These are phyloP conservation scores for Drosophila littoralis DNA, from an alignment of 1,140 invertebrate species.

Conservation along the genomic window DNA sequence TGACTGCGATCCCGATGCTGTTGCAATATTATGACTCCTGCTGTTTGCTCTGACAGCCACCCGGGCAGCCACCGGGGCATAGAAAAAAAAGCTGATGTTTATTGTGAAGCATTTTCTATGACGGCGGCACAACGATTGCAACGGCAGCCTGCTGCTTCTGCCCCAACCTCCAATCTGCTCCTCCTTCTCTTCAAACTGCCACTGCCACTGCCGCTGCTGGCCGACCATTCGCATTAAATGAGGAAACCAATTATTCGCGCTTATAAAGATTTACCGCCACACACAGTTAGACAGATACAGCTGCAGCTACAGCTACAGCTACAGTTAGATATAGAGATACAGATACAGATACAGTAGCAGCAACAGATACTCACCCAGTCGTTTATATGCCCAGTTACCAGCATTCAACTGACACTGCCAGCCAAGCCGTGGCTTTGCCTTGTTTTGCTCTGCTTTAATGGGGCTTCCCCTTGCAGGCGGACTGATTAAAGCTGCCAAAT, in stretches of 20 bases:
- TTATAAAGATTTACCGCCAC: conserved; percentile 83
- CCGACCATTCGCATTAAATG: conserved; percentile 82
- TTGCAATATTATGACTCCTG: conserved; percentile 83
- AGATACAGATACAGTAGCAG: conserved; percentile 48
- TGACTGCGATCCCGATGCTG: conserved; percentile 51
- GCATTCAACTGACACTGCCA: conserved; percentile 1
- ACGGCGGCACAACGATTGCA: conserved; percentile 61
- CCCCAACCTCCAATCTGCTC: neutral
- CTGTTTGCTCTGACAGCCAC: conserved; percentile 72
- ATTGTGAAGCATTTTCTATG: conserved; percentile 78
- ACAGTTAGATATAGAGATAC: conserved; percentile 44
- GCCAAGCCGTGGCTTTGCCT: conserved; percentile 40
- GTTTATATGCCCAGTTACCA: conserved; percentile 47
- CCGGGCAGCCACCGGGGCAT: conserved; percentile 12
- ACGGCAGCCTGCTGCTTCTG: conserved; percentile 12
- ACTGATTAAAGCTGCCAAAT: conserved; percentile 66
- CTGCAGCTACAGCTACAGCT: conserved; percentile 38
- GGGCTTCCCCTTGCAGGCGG: conserved; percentile 46
- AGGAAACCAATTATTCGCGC: conserved; percentile 84
- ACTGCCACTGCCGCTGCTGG: conserved; percentile 18
- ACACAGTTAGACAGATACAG: conserved; percentile 59
- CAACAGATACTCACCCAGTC: conserved; percentile 26
- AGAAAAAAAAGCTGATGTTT: conserved; percentile 61
- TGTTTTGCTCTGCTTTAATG: conserved; percentile 49
- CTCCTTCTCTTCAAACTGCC: conserved; percentile 4